A percentile compares a stretch with the other conserved stretches of the same genome.
phyloP scores from a whole-genome alignment of 1,140 invertebrate species.

The Fopius arisanus region DNA sequence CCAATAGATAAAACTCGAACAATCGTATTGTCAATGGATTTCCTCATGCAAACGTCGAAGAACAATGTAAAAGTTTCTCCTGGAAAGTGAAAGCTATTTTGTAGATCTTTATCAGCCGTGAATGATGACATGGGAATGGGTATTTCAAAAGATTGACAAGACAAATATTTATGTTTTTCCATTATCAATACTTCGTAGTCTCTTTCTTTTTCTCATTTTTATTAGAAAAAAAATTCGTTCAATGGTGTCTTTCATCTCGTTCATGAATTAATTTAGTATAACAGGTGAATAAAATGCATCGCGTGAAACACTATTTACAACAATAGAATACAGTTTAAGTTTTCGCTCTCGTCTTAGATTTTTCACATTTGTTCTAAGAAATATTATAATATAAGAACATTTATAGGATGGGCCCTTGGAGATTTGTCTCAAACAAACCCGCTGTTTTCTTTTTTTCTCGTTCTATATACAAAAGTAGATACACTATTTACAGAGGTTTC shows the following conservation, averaged over 20 bases:
- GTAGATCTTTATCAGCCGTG: background rate
- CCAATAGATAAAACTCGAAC: background rate
- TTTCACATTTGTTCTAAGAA: constrained; percentile 26
- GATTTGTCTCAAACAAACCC: constrained; percentile 32
- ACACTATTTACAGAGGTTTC: constrained; percentile 60
- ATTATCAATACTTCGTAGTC: background rate
- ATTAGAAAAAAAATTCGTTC: background rate
- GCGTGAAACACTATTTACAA: constrained; percentile 22
- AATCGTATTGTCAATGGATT: constrained; percentile 4
- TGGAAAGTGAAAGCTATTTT: background rate
- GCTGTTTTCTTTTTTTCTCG: constrained; percentile 21
- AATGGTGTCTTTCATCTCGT: background rate
- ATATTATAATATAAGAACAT: constrained; percentile 27
- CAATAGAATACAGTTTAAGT: constrained; percentile 28
- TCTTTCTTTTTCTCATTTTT: background rate
- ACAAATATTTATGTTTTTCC: background rate
- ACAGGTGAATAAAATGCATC: constrained; percentile 25
- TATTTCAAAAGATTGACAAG: constrained; percentile 6
- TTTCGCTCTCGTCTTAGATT: constrained; percentile 4
- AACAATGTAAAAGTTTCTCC: constrained; percentile 10
- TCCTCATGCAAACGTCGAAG: background rate
- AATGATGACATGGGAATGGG: background rate
- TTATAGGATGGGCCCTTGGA: constrained; percentile 14
- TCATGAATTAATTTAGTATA: constrained; percentile 23
- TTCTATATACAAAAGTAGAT: constrained; percentile 61